These are phyloP conservation scores for Cheirogaleus major DNA, from an alignment of 2,797 vertebrate species.

Conservation along the genomic window DNA sequence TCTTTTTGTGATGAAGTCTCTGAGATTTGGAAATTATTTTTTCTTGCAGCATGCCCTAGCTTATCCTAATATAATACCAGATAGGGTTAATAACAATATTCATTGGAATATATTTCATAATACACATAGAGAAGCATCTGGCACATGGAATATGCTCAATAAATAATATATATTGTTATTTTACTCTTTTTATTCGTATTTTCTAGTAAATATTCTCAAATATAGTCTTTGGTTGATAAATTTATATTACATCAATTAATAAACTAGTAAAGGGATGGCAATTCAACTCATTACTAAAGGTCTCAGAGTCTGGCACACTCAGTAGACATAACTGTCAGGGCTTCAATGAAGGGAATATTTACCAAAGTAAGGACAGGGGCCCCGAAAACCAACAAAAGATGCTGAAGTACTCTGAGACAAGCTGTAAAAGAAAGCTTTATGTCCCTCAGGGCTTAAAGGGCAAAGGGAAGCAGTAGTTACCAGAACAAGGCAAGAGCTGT, in stretches of 20 bases:
- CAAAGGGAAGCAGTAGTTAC: not conserved
- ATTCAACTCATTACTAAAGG: not conserved
- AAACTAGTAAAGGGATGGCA: not conserved
- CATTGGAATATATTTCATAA: not conserved
- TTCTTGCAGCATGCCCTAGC: too few relatives aligned
- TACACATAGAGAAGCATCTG: not conserved
- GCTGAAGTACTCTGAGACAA: not conserved
- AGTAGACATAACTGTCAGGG: fast-evolving
- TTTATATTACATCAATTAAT: not conserved
- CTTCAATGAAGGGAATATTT: not conserved
- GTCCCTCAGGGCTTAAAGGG: too few relatives aligned
- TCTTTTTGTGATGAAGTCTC: not conserved
- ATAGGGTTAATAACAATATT: not conserved
- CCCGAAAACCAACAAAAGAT: not conserved
- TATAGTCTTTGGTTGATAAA: not conserved
- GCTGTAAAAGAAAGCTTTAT: not conserved
- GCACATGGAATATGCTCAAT: not conserved
- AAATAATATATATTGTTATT: not conserved
- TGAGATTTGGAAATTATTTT: not conserved
- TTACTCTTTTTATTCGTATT: not conserved
- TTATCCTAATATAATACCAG: not conserved
- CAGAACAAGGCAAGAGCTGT: not conserved
- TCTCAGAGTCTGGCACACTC: fast-evolving
- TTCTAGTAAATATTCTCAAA: not conserved
- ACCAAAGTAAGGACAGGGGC: not conserved